Percentiles rank a stretch among this genome's conserved stretches.
These are phyloP conservation scores for Folsomia candida DNA, from an alignment of 2,888 invertebrate species.

Conservation along the genomic window DNA sequence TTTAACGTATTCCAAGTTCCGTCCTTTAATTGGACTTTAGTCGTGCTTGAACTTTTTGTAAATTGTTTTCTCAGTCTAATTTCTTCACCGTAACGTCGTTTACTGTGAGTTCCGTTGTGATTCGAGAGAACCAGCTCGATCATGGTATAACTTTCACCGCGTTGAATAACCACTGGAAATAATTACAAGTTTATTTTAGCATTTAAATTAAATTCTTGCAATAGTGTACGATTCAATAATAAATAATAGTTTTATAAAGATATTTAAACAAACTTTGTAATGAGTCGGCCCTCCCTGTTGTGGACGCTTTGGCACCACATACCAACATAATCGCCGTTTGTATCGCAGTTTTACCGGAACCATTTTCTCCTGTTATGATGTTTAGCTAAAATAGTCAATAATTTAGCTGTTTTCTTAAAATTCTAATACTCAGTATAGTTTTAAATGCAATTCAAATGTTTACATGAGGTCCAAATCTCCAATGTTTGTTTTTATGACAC, in stretches of 20 bases:
- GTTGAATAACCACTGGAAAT: not conserved
- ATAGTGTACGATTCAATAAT: too few relatives aligned
- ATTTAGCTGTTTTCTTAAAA: not conserved
- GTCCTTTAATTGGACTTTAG: not conserved
- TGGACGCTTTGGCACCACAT: constrained; percentile 1
- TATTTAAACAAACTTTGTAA: not conserved
- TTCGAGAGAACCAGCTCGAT: constrained; percentile 5
- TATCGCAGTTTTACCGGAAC: constrained; percentile 10
- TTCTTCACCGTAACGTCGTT: constrained; percentile 3
- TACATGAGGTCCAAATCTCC: not conserved
- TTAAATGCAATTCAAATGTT: not conserved
- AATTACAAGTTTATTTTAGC: not conserved
- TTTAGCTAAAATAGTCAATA: not conserved
- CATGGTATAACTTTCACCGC: not conserved
- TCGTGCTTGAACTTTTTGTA: not conserved
- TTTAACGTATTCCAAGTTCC: not conserved
- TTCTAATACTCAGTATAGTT: not conserved
- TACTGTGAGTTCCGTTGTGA: constrained; percentile 9
- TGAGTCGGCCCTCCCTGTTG: not conserved
- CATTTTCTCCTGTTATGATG: constrained; percentile 7
- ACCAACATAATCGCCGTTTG: constrained; percentile 5
- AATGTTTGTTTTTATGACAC: not conserved
- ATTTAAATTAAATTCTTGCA: not conserved
- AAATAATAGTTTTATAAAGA: too few relatives aligned
- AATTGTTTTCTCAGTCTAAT: constrained; percentile 3